Percentiles rank a stretch among this genome's conserved stretches.
phyloP scores from a whole-genome alignment of 35 echinoderm and acorn worm species.

The Ophiothrix spiculata region DNA sequence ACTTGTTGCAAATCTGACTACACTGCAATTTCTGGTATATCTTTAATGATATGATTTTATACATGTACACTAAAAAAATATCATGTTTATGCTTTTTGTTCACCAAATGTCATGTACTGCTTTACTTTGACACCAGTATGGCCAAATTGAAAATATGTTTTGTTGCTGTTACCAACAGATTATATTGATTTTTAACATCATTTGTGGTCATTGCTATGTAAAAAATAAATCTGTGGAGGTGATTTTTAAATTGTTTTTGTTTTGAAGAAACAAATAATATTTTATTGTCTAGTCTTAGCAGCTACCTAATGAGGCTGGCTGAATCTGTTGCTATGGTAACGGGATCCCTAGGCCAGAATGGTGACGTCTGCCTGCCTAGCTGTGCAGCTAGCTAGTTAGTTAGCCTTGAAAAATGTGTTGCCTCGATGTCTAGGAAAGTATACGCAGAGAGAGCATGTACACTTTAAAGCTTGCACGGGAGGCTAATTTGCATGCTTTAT shows the following conservation, averaged over 20 bases:
- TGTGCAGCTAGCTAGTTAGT: not conserved
- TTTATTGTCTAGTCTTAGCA: constrained; percentile 7
- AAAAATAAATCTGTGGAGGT: too few relatives aligned
- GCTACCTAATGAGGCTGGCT: constrained; percentile 3
- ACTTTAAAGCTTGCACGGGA: not conserved
- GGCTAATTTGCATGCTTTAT: not conserved
- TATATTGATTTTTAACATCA: too few relatives aligned
- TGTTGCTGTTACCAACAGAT: too few relatives aligned
- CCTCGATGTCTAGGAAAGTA: not conserved
- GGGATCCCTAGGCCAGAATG: constrained; percentile 9
- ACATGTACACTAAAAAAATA: too few relatives aligned
- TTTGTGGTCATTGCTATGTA: too few relatives aligned
- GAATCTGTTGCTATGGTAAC: constrained; percentile 1
- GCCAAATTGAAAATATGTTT: too few relatives aligned
- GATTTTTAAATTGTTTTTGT: constrained; percentile 7
- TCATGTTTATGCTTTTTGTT: too few relatives aligned
- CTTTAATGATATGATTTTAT: too few relatives aligned
- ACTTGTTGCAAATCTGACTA: too few relatives aligned
- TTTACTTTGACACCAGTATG: too few relatives aligned
- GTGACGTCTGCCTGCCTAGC: not conserved
- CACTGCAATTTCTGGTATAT: too few relatives aligned
- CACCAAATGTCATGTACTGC: too few relatives aligned
- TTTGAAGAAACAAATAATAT: constrained; percentile 13
- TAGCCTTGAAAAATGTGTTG: not conserved
- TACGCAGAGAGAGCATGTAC: not conserved